Conservation (phyloP, 2,888 invertebrate genomes). For the Rapana venosa region DNA sequence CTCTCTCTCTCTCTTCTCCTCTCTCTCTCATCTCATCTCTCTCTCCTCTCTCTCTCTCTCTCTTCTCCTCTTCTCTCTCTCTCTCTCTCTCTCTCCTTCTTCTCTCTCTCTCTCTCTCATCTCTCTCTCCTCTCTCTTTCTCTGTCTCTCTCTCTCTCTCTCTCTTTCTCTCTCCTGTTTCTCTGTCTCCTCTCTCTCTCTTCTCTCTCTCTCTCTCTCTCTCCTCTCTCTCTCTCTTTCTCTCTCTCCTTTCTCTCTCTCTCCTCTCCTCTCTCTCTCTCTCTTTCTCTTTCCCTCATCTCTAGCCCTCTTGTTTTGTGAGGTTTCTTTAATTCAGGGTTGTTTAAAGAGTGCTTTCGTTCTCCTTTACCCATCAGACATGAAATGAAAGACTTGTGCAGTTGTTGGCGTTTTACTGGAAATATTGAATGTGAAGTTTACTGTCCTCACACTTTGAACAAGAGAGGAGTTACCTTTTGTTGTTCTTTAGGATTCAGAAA, state of each 20-base stretch:
- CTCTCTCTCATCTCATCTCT: no score
- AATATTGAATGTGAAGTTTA: no score
- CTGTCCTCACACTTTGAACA: no score
- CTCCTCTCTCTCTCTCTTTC: not conserved
- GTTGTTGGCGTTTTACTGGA: no score
- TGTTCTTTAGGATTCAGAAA: no score
- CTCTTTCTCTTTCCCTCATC: not conserved
- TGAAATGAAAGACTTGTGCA: no score
- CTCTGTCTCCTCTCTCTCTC: not conserved
- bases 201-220: not conserved
- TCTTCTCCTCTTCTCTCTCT: not conserved
- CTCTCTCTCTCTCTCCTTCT: not conserved
- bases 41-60: not conserved
- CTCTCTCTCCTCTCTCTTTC: not conserved
- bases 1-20: not conserved
- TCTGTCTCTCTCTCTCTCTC: slow-evolving; percentile 1
- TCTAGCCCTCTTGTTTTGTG: not conserved
- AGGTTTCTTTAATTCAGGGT: no score
- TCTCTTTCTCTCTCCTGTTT: not conserved
- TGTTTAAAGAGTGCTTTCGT: no score
- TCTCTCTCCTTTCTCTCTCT: not conserved
- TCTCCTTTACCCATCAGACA: no score
- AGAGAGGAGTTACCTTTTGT: no score
- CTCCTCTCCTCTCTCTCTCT: not conserved
- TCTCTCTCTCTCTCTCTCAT: slow-evolving; percentile 13